Evolutionary conservation across 2,888 invertebrate genomes (phyloP).

Genomic region (Hymenopus coronatus): DNA sequence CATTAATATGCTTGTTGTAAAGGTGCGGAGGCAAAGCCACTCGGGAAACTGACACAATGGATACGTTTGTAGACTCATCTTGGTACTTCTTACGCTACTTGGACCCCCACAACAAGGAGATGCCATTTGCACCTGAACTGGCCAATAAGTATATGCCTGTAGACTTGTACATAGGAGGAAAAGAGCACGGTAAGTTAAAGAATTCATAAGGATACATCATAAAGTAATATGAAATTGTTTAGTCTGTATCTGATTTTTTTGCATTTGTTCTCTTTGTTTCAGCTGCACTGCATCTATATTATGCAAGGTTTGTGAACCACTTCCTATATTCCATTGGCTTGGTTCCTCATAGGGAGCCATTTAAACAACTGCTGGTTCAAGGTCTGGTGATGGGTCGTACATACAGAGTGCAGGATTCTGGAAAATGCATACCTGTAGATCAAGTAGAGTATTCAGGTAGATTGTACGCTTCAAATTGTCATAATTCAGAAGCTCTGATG

Average conservation of each 20-base stretch:
- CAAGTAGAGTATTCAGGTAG: constrained; percentile 52
- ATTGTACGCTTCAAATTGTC: neutral
- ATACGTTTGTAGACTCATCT: constrained; percentile 99
- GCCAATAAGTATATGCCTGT: constrained; percentile 73
- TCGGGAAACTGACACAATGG: constrained; percentile 96
- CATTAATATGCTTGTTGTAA: neutral
- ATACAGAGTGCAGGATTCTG: constrained; percentile 68
- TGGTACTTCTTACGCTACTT: constrained; percentile 96
- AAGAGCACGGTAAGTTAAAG: constrained; percentile 75
- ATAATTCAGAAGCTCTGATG: too few relatives aligned
- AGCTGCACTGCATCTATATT: constrained; percentile 94
- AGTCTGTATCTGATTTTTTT: neutral
- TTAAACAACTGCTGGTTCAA: constrained; percentile 85
- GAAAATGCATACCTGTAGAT: constrained; percentile 71
- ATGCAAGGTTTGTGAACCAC: constrained; percentile 91
- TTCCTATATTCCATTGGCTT: constrained; percentile 82
- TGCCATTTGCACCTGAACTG: constrained; percentile 65
- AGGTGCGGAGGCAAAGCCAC: constrained; percentile 62
- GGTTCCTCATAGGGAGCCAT: constrained; percentile 78
- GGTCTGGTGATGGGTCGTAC: constrained; percentile 94
- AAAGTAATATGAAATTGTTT: neutral
- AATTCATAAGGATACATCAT: neutral
- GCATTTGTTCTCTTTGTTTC: constrained; percentile 34
- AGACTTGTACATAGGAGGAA: constrained; percentile 94
- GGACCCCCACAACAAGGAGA: constrained; percentile 69